A percentile compares a stretch with the other conserved stretches of the same genome.
These are phyloP conservation scores for Motacilla tschutschensis DNA, from an alignment of 2,113 vertebrate species.

Conservation along the genomic window DNA sequence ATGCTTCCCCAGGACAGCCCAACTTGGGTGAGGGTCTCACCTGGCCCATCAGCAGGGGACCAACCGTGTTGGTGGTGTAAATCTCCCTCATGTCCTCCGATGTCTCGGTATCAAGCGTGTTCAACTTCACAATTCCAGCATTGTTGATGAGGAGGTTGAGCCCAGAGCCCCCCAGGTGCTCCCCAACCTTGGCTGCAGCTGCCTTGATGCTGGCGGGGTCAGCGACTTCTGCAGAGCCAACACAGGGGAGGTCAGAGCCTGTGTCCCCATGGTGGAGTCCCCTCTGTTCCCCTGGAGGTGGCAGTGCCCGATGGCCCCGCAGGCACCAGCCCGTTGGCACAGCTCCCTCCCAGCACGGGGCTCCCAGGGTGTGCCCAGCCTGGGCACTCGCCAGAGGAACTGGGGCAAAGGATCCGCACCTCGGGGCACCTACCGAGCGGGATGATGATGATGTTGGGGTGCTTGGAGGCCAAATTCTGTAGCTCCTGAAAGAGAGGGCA, in stretches of 20 bases:
- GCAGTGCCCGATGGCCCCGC: not conserved
- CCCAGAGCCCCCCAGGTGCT: not conserved
- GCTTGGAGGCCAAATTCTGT: not conserved
- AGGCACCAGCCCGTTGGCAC: not conserved
- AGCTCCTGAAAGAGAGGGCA: conserved; percentile 8
- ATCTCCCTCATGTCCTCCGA: not conserved
- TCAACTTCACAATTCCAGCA: fast-evolving
- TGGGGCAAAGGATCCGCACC: not conserved
- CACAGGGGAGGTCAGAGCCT: not conserved
- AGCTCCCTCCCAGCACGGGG: not conserved
- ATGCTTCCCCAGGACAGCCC: not conserved
- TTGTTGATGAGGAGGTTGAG: conserved; percentile 53
- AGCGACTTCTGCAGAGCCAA: fast-evolving
- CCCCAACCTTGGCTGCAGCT: not conserved
- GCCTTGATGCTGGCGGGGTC: not conserved
- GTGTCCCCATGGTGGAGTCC: not conserved
- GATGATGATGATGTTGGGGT: not conserved
- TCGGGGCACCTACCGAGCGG: not conserved
- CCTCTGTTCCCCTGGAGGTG: not conserved
- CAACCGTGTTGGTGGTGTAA: not conserved
- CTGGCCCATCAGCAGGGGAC: conserved; percentile 23
- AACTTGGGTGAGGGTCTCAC: not conserved
- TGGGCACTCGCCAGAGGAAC: fast-evolving
- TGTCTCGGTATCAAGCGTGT: not conserved
- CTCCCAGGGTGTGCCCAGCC: not conserved